Conservation (phyloP, 2,888 invertebrate species). For the Synanthedon andrenaeformis region DNA sequence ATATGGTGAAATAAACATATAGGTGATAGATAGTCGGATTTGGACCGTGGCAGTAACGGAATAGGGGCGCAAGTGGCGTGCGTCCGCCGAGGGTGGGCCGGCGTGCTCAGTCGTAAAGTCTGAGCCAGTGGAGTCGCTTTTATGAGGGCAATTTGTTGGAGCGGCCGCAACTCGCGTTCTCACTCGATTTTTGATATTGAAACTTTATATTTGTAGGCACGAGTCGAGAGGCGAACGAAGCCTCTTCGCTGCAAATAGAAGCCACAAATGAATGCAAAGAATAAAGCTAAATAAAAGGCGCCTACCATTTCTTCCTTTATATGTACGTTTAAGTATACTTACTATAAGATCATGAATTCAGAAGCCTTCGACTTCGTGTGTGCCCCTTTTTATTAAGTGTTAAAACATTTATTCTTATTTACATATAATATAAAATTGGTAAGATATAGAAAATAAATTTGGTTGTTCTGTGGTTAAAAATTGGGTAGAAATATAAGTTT, state of each 20-base stretch:
- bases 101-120: slow-evolving; percentile 12
- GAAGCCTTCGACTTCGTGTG: no score
- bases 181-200: slow-evolving; percentile 27
- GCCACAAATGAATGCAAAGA: slow-evolving; percentile 13
- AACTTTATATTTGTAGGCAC: slow-evolving; percentile 23
- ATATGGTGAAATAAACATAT: slow-evolving; percentile 18
- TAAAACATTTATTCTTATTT: no score
- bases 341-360: no score
- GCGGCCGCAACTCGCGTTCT: slow-evolving; percentile 17
- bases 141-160: slow-evolving; percentile 27
- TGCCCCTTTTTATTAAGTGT: no score
- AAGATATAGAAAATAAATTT: no score
- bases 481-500: no score
- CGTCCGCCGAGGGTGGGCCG: not conserved
- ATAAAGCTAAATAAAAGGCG: slow-evolving; percentile 21
- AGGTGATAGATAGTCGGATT: slow-evolving; percentile 10
- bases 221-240: slow-evolving; percentile 11
- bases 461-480: no score
- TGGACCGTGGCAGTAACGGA: not conserved
- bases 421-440: no score
- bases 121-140: slow-evolving; percentile 9
- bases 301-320: not conserved
- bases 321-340: no score
- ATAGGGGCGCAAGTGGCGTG: slow-evolving; percentile 2
- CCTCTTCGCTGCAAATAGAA: slow-evolving; percentile 2